Evolutionary conservation across 2,797 vertebrate genomes (phyloP), one percentile per base, ranked within the genome.

Genomic region (Rhyacichthys aspro): DNA sequence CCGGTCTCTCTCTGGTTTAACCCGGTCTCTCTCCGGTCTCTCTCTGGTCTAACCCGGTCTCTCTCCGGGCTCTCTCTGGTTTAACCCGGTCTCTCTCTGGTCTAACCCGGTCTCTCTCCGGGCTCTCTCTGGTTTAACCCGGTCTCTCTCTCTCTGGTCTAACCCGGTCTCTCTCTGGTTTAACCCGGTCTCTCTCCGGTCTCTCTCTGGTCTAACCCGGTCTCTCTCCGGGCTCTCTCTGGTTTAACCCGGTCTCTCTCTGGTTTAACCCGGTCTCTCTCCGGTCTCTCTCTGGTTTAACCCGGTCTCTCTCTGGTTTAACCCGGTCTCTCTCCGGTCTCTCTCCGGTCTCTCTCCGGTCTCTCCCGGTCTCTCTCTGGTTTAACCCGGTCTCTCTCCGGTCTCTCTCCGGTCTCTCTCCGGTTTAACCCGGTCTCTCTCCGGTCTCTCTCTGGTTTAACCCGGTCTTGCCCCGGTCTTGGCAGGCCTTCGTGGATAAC

Each of bases 401-500:
- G 11, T 28, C 44, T 8, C 44, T 32, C 43, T 43, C 42, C 15
- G n/a, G 18, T 11, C 45, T 47, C 44, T 28, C 19, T 47, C 7
- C 0, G 28, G 7, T 58, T 16, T 36, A 19, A 12, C 8, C 17
- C 15, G 18, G 19, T 9, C n/a, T n/a, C 0, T 12, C 15, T 45
- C 18, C 11, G 17, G 19, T 47, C 19, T 47, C 7, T 47, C 19
- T 47, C 7, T 0, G 28, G 7, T 58, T 16, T 36, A 19, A 12
- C 8, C 17, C 15, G 14, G 19, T 9, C n/a, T n/a, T 38, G 11
- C 9, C 3, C 0, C 43, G 23, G 23, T 28, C 23, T 28, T 28
- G 33, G 0, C 85, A 99, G 97, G 96, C 97, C 0, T 99, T 99
- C 33, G 96, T 99, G 55, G 97, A 99, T 70, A 99, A 97, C 78